These are phyloP conservation scores for Diachrysia chrysitis DNA, from an alignment of 2,888 invertebrate genomes.

Conservation along the genomic window DNA sequence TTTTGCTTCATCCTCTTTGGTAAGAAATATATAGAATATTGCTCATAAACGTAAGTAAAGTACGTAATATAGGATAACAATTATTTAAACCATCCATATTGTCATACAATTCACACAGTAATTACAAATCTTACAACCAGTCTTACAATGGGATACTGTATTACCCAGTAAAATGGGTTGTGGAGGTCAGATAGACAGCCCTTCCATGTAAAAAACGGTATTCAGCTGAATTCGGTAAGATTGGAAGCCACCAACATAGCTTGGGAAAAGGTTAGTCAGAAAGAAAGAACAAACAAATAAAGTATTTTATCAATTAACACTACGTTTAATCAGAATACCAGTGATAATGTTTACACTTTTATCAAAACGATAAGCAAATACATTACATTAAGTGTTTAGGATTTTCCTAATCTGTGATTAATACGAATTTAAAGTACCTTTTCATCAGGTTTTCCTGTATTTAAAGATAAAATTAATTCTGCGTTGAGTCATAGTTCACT, in stretches of 20 bases:
- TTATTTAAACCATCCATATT: too few relatives aligned
- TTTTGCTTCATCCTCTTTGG: not conserved
- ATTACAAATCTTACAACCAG: too few relatives aligned
- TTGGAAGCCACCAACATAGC: too few relatives aligned
- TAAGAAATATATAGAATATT: not conserved
- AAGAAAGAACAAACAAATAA: conserved; percentile 11
- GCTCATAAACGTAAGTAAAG: not conserved
- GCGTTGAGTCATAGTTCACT: conserved; percentile 25
- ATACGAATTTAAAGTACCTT: conserved; percentile 9
- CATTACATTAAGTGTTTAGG: not conserved
- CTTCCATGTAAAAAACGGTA: too few relatives aligned
- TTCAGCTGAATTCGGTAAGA: too few relatives aligned
- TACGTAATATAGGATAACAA: too few relatives aligned
- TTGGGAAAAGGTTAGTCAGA: too few relatives aligned
- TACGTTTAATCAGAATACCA: not conserved
- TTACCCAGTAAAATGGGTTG: too few relatives aligned
- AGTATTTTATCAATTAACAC: not conserved
- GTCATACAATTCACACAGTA: too few relatives aligned
- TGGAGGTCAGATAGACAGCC: too few relatives aligned
- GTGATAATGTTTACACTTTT: conserved; percentile 11
- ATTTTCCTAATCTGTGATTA: conserved; percentile 11
- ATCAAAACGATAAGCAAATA: conserved; percentile 3
- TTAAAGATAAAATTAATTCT: not conserved
- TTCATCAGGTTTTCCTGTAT: conserved; percentile 14
- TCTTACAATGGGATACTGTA: too few relatives aligned